These are phyloP conservation scores for Microcebus lehilahytsara DNA, from an alignment of 2,113 vertebrate genomes.

Conservation along the genomic window DNA sequence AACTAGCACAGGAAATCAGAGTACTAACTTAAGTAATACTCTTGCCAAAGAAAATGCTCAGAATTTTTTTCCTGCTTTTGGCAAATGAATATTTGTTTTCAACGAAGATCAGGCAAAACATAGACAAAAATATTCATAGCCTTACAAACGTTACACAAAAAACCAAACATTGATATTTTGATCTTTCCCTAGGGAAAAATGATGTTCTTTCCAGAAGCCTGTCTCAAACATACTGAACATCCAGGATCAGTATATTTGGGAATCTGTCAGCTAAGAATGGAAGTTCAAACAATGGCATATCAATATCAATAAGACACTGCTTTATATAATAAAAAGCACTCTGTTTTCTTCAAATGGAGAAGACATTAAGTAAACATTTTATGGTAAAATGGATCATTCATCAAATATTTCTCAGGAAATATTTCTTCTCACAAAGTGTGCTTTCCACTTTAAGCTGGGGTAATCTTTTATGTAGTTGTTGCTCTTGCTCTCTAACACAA, in stretches of 20 bases:
- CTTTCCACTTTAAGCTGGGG: conserved; percentile 67
- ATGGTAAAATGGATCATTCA: conserved; percentile 82
- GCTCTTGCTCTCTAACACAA: conserved; percentile 26
- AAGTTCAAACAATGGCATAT: conserved; percentile 96
- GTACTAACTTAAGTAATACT: conserved; percentile 55
- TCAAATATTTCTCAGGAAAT: conserved; percentile 96
- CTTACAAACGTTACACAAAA: conserved; percentile 87
- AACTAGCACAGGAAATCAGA: conserved; percentile 66
- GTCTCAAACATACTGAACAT: conserved; percentile 81
- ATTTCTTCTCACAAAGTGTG: conserved; percentile 77
- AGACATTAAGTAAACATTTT: conserved; percentile 83
- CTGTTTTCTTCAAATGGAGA: conserved; percentile 85
- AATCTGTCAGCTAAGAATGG: conserved; percentile 87
- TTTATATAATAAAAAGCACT: conserved; percentile 86
- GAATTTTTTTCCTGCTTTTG: conserved; percentile 72
- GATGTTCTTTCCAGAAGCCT: conserved; percentile 79
- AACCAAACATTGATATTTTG: conserved; percentile 85
- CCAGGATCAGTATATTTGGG: conserved; percentile 73
- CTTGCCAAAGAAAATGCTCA: conserved; percentile 16
- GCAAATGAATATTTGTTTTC: conserved; percentile 89
- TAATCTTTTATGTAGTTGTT: conserved; percentile 43
- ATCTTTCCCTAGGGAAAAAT: conserved; percentile 80
- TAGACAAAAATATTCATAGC: conserved; percentile 82
- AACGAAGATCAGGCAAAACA: conserved; percentile 85
- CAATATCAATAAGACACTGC: conserved; percentile 83